These are phyloP conservation scores for Chloromyia formosa DNA, from an alignment of 2,888 invertebrate species.

Conservation along the genomic window DNA sequence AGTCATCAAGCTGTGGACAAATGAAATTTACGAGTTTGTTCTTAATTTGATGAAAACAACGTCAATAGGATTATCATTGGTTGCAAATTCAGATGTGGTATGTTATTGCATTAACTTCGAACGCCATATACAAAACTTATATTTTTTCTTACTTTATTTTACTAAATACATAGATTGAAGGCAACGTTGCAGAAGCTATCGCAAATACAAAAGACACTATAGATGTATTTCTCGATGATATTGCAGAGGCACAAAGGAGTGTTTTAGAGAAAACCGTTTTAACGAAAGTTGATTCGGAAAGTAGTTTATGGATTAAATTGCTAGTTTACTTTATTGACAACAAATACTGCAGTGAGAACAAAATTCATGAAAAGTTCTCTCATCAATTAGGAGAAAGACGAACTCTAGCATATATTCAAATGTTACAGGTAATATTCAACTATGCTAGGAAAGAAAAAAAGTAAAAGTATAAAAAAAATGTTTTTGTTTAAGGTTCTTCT, in stretches of 20 bases:
- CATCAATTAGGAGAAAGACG: no score
- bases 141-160: constrained; percentile 16
- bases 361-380: no score
- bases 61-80: constrained; percentile 54
- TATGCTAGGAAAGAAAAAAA: not conserved
- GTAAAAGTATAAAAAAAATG: not conserved
- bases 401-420: constrained; percentile 55
- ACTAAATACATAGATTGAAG: constrained; percentile 48
- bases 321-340: constrained; percentile 54
- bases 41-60: constrained; percentile 55
- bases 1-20: constrained; percentile 57
- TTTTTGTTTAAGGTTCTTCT: not conserved
- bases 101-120: not conserved
- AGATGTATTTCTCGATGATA: constrained; percentile 54
- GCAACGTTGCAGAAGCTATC: constrained; percentile 52
- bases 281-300: constrained; percentile 52
- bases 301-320: constrained; percentile 55
- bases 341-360: constrained; percentile 58
- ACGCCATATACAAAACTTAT: not conserved
- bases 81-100: constrained; percentile 49
- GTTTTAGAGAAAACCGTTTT: constrained; percentile 56
- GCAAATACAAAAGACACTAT: constrained; percentile 56
- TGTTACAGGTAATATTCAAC: constrained; percentile 55
- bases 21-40: constrained; percentile 55
- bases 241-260: constrained; percentile 53